Evolutionary conservation across 2,113 vertebrate species (phyloP).

Genomic region (Dasyurus viverrinus): DNA sequence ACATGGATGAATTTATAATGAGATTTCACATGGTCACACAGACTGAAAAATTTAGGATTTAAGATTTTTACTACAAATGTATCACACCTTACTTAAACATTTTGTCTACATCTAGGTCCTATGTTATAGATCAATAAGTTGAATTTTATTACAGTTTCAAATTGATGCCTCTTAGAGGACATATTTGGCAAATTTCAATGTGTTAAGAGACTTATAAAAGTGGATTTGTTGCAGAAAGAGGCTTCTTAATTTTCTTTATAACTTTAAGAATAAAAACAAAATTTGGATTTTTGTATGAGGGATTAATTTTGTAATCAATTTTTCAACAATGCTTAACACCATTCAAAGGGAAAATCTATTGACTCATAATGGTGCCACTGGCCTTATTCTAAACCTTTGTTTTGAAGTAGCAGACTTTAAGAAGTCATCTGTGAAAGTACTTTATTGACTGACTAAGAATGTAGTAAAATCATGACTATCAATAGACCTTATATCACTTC

Average conservation of each 20-base stretch:
- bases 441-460: no score
- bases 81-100: neutral
- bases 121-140: neutral
- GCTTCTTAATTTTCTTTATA: neutral
- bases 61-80: neutral
- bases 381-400: no score
- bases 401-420: no score
- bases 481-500: no score
- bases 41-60: neutral
- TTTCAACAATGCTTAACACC: neutral
- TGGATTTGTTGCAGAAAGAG: neutral
- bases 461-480: no score
- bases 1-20: neutral
- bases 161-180: neutral
- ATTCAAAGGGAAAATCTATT: no score
- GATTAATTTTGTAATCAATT: neutral
- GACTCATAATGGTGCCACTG: no score
- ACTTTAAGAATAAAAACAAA: no score
- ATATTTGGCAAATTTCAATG: neutral
- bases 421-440: no score
- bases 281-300: no score
- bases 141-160: neutral
- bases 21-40: neutral
- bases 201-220: neutral
- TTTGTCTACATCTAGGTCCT: neutral